Conservation (phyloP, 92 coral and sea anemone genomes). For the Phenganax marumi region DNA sequence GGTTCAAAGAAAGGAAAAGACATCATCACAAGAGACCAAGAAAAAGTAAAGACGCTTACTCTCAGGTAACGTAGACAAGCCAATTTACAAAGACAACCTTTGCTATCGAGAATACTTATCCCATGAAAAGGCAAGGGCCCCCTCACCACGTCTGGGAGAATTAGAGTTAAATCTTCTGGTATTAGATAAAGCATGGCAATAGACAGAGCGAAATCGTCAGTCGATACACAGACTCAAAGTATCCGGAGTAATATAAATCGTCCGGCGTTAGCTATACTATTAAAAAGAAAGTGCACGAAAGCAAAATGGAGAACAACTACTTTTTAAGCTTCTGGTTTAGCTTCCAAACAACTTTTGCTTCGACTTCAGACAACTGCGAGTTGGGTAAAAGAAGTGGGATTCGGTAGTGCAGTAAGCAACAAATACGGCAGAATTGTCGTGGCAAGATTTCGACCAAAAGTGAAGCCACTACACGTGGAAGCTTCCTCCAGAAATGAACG, state of each 20-base stretch:
- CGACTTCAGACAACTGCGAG: conserved; percentile 14
- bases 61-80: background rate
- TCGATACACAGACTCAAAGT: too few relatives aligned
- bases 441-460: conserved; percentile 86
- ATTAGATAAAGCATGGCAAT: too few relatives aligned
- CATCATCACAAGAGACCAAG: background rate
- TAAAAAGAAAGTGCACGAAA: too few relatives aligned
- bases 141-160: too few relatives aligned
- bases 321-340: background rate
- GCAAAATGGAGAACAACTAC: background rate
- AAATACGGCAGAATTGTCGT: conserved; percentile 90
- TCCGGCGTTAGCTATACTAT: too few relatives aligned
- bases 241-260: too few relatives aligned
- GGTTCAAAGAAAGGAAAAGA: conserved; percentile 22
- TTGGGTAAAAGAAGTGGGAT: conserved; percentile 69
- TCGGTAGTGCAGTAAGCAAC: conserved; percentile 90
- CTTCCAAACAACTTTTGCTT: background rate
- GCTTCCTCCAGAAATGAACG: background rate
- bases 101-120: too few relatives aligned
- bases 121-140: too few relatives aligned
- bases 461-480: conserved; percentile 54
- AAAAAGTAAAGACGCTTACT: background rate
- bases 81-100: too few relatives aligned
- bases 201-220: too few relatives aligned
- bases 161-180: too few relatives aligned